These are phyloP conservation scores for Cebuella pygmaea DNA, from an alignment of 2,797 vertebrate species.

Conservation along the genomic window DNA sequence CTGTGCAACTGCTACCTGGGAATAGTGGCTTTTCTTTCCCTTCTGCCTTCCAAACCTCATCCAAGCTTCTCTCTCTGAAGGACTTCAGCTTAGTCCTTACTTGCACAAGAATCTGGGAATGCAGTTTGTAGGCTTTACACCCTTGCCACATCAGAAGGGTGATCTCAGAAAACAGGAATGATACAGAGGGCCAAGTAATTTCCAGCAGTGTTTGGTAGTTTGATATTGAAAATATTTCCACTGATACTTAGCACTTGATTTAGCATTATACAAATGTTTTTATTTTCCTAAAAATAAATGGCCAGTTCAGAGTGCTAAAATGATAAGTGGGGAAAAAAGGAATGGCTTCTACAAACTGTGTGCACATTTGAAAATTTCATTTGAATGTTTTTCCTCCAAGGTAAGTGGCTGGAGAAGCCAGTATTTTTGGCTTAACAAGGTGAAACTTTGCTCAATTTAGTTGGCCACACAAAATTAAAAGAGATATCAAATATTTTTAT, in stretches of 20 bases:
- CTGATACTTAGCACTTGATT: not conserved
- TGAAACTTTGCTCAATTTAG: not conserved
- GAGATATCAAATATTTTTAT: slow-evolving; percentile 28
- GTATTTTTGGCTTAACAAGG: not conserved
- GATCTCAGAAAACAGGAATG: not conserved
- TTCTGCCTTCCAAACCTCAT: not conserved
- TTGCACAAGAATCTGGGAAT: not conserved
- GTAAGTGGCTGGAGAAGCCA: not conserved
- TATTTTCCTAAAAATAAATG: not conserved
- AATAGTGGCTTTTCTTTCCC: not conserved
- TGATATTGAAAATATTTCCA: not conserved
- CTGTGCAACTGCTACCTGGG: not conserved
- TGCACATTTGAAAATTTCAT: not conserved
- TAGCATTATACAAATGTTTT: not conserved
- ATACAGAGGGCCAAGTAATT: not conserved
- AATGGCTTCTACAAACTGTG: not conserved
- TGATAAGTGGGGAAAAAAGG: not conserved
- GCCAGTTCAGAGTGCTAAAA: not conserved
- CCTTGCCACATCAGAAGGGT: not conserved
- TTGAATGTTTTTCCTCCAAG: not conserved
- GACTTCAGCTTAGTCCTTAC: not conserved
- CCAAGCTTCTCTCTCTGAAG: not conserved
- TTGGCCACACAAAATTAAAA: slow-evolving; percentile 27
- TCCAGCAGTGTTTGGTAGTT: not conserved
- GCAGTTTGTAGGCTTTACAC: not conserved